Evolutionary conservation across 2,797 vertebrate genomes (phyloP).

Genomic region (Chromobotia macracanthus): DNA sequence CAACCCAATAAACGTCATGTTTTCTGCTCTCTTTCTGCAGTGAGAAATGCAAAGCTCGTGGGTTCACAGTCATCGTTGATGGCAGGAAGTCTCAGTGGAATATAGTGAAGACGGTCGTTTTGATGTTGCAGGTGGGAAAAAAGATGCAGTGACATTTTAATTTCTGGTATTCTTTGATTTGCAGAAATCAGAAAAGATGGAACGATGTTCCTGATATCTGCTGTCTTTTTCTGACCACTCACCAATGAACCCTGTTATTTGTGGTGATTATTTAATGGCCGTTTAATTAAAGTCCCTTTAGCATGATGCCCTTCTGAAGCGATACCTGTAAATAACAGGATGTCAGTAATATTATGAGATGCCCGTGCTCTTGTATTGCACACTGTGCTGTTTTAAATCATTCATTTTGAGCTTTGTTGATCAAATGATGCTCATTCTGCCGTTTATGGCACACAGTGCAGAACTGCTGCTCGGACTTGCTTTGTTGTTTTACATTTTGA

Average conservation of each 20-base stretch:
- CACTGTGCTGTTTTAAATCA: conserved; percentile 3
- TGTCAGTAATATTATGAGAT: background rate
- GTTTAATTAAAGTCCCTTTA: background rate
- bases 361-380: background rate
- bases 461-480: conserved; percentile 6
- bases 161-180: conserved; percentile 22
- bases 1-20: background rate
- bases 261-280: conserved; percentile 22
- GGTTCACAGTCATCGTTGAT: conserved; percentile 98
- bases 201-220: conserved; percentile 10
- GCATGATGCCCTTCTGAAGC: conserved; percentile 4
- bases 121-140: conserved; percentile 94
- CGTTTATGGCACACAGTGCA: conserved; percentile 11
- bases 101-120: conserved; percentile 95
- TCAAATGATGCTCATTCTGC: conserved; percentile 24
- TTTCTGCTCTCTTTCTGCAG: conserved; percentile 67
- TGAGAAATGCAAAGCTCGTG: conserved; percentile 96
- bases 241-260: background rate
- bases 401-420: conserved; percentile 23
- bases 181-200: conserved; percentile 16
- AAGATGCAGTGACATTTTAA: background rate
- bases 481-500: background rate
- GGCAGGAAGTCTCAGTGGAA: conserved; percentile 98
- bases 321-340: conserved; percentile 20
- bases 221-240: background rate